These are phyloP conservation scores for Erinaceus europaeus DNA, from an alignment of 2,113 vertebrate genomes.

Conservation along the genomic window DNA sequence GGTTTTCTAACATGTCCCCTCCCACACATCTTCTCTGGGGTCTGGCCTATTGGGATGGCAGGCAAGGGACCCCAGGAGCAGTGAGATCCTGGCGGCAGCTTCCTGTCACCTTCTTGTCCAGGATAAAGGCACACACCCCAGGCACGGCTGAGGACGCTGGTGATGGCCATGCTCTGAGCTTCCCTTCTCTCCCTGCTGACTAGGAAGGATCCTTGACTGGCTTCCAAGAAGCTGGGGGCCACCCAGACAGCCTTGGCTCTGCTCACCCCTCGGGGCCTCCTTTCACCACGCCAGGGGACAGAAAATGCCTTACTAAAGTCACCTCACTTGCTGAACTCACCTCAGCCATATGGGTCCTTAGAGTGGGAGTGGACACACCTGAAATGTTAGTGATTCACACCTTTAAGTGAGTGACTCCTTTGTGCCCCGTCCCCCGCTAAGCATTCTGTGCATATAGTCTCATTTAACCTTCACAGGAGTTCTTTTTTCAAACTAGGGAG, in stretches of 20 bases:
- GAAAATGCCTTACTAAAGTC: not conserved
- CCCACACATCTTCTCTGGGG: slow-evolving; percentile 6
- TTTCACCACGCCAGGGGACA: not conserved
- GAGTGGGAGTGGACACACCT: not conserved
- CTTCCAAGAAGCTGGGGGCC: not conserved
- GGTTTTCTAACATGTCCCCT: not conserved
- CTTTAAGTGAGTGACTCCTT: not conserved
- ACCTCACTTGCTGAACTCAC: not conserved
- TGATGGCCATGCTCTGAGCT: no score
- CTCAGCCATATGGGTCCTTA: no score
- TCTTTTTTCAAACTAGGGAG: not conserved
- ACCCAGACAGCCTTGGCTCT: not conserved
- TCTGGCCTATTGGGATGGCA: not conserved
- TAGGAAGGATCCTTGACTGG: not conserved
- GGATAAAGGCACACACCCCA: not conserved
- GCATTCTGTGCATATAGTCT: not conserved
- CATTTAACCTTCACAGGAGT: not conserved
- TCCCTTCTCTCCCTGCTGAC: not conserved
- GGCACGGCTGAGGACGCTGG: no score
- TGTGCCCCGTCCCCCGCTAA: not conserved
- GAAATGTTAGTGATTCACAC: not conserved
- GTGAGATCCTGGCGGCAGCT: not conserved
- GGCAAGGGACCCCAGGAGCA: not conserved
- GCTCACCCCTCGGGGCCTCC: not conserved
- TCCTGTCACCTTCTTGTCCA: not conserved